Percentiles rank a stretch among this genome's conserved stretches.
phyloP scores from a whole-genome alignment of 2,113 vertebrate species.

The Emydocephalus ijimae region DNA sequence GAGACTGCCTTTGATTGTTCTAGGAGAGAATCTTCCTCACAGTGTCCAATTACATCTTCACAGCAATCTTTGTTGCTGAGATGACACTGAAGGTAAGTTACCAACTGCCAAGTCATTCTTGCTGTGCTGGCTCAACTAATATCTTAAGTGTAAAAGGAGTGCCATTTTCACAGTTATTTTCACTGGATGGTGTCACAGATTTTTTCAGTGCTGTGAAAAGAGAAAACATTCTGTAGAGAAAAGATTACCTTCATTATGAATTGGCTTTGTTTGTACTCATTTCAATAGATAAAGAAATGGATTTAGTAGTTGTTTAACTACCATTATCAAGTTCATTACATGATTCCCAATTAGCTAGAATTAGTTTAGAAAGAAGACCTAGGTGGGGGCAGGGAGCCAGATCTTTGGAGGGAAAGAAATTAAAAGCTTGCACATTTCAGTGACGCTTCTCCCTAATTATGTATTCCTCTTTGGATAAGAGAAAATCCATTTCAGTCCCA shows the following conservation, averaged over 20 bases:
- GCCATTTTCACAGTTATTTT: not conserved
- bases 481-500: not conserved
- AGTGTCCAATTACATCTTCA: slow-evolving; percentile 96
- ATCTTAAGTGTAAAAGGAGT: not conserved
- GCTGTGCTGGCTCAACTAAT: not conserved
- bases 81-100: slow-evolving; percentile 92
- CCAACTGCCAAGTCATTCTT: slow-evolving; percentile 31
- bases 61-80: slow-evolving; percentile 94
- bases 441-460: not conserved
- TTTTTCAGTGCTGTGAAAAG: not conserved
- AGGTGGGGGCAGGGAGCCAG: not conserved
- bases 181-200: not conserved
- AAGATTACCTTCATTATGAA: not conserved
- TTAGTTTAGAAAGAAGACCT: not conserved
- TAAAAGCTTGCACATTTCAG: not conserved
- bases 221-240: not conserved
- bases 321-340: not conserved
- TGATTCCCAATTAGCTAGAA: not conserved
- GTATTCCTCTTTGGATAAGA: not conserved
- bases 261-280: not conserved
- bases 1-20: slow-evolving; percentile 25
- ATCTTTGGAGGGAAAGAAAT: not conserved
- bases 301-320: not conserved
- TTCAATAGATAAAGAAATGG: not conserved
- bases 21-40: slow-evolving; percentile 94